These are phyloP conservation scores for Polymixis lichenea DNA, from an alignment of 2,888 invertebrate species.

Conservation along the genomic window DNA sequence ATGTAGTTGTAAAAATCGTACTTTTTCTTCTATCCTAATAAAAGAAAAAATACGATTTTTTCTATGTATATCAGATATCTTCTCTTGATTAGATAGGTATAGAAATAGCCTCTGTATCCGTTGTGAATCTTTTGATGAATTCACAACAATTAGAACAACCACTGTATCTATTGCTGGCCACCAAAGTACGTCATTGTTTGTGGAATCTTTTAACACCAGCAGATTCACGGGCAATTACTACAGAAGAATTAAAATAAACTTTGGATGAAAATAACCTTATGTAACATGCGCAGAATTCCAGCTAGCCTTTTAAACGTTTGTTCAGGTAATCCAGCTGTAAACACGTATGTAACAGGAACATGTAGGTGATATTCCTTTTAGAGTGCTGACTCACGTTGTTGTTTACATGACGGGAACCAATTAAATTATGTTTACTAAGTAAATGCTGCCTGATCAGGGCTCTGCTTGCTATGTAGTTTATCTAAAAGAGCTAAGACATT, in stretches of 20 bases:
- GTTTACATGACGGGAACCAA: constrained; percentile 9
- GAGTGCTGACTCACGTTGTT: constrained; percentile 23
- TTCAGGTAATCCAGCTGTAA: constrained; percentile 36
- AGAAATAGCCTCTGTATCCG: constrained; percentile 2
- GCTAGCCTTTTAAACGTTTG: constrained; percentile 34
- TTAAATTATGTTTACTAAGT: constrained; percentile 25
- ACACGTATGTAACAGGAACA: constrained; percentile 24
- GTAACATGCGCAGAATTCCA: constrained; percentile 42
- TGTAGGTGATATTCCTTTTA: constrained; percentile 5
- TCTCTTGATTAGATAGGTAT: constrained; percentile 1
- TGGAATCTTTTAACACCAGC: constrained; percentile 40
- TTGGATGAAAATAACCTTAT: constrained; percentile 45
- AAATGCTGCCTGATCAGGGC: constrained; percentile 1
- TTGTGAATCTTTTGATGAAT: constrained; percentile 14
- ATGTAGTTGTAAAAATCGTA: neutral
- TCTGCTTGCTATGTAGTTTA: constrained; percentile 1
- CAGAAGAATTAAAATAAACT: constrained; percentile 52
- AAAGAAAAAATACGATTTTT: too few relatives aligned
- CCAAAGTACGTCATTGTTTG: constrained; percentile 57
- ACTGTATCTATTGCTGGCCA: constrained; percentile 48
- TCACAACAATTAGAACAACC: constrained; percentile 27
- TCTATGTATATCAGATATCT: neutral
- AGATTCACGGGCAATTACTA: constrained; percentile 39
- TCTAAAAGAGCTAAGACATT: neutral
- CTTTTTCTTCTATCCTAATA: neutral